Base-by-base conservation (phyloP, 2,113 vertebrate genomes). In the Oenanthe oenanthe region DNA sequence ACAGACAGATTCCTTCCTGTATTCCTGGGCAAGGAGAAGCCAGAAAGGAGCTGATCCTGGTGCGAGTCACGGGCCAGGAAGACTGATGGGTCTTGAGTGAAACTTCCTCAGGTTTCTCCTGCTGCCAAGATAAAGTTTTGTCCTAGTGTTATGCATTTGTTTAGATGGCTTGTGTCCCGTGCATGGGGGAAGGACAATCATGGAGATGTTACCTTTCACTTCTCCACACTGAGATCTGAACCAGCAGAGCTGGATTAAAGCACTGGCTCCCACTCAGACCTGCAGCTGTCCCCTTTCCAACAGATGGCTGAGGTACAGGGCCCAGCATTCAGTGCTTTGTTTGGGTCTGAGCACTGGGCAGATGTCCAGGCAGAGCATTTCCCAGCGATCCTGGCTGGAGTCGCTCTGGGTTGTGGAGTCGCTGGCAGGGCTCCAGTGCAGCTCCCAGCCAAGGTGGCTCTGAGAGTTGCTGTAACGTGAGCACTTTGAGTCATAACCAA, bases 321-420 rank as follows among this genome's bases (percentile, higher is more conserved):
- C 91, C 58, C 77, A 47, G 81, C 53, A 25, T 21, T 25, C 57
- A 73, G 74, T 12, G 73, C 73, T 96, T 80, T 93, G 83, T 95
- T 93, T 96, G 85, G 95, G 86, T 88, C 85, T 58, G 92, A 92
- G 92, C 18, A 7, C 81, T 29, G 88, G 92, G 89, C 77, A 62
- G 50, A 22, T 80, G 82, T 70, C 92, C 87, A 92, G 84, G 78
- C 85, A 43, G 85, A 93, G 70, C 36, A 15, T 85, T 95, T 89
- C 89, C 67, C 81, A 32, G 10, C 16, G 32, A 26, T 71, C 61
- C 76, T 75, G 17, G 84, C 76, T 72, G 13, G 57, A 85, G 62
- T 43, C 0, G 2, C 71, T 85, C 57, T 2, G 65, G 51, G 29
- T 85, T 70, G 53, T 45, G 92, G 70, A 85, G 87, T 9, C 8